A percentile compares a stretch with the other conserved stretches of the same genome.
These are phyloP conservation scores for Leptestheria dahalacensis DNA, from an alignment of 1,140 invertebrate species.

Conservation along the genomic window DNA sequence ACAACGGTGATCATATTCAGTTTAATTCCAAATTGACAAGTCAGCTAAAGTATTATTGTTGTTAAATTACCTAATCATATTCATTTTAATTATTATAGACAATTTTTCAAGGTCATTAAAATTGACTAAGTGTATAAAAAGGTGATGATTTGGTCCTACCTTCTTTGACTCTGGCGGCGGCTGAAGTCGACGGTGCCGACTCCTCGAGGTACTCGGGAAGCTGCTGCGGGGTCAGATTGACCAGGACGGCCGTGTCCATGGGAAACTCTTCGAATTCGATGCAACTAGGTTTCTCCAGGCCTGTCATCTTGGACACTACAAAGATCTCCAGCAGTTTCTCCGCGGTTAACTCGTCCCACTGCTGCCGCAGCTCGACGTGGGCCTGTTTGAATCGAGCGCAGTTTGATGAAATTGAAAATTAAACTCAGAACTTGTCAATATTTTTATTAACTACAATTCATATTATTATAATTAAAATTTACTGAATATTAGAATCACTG, in stretches of 20 bases:
- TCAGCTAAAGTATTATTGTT: too few species aligned
- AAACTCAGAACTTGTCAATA: not conserved
- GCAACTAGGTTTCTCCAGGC: slow-evolving; percentile 73
- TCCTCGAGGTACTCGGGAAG: slow-evolving; percentile 10
- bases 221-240: not conserved
- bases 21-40: too few species aligned
- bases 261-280: slow-evolving; percentile 9
- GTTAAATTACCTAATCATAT: too few species aligned
- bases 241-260: not conserved
- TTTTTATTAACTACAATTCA: not conserved
- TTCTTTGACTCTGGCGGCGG: slow-evolving; percentile 4
- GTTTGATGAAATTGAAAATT: slow-evolving; percentile 11
- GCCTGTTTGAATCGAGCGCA: too few species aligned
- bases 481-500: too few species aligned
- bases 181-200: not conserved
- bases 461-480: too few species aligned
- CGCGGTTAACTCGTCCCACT: slow-evolving; percentile 77
- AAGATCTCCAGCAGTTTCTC: slow-evolving; percentile 82
- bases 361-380: slow-evolving; percentile 74
- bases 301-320: slow-evolving; percentile 75
- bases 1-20: too few species aligned
- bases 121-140: too few species aligned
- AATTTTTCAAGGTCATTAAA: too few species aligned
- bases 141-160: not conserved
- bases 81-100: too few species aligned